phyloP scores from a whole-genome alignment of 1,140 invertebrate genomes.

The Heliconius nattereri region DNA sequence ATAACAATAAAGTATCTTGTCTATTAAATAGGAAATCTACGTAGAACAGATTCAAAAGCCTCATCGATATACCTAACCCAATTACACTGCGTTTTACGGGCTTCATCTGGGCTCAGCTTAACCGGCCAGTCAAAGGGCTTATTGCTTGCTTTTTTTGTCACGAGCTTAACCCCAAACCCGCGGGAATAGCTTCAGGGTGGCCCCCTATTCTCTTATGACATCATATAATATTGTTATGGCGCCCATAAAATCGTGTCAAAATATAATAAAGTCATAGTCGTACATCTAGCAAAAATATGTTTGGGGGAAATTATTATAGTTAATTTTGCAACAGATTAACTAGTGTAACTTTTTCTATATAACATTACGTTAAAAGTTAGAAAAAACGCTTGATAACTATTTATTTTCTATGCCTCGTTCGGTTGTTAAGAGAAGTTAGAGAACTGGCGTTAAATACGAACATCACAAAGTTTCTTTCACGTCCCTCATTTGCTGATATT shows the following conservation, averaged over 20 bases:
- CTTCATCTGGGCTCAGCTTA: neutral
- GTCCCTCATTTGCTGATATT: too few species aligned
- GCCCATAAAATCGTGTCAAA: slow-evolving; percentile 33
- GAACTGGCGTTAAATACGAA: too few species aligned
- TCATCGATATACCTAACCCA: slow-evolving; percentile 10
- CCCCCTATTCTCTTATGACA: slow-evolving; percentile 19
- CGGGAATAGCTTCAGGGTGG: neutral
- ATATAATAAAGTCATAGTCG: slow-evolving; percentile 32
- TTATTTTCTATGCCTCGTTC: neutral
- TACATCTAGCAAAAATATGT: slow-evolving; percentile 27
- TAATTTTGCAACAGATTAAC: neutral
- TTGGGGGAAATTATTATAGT: neutral
- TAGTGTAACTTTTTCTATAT: neutral
- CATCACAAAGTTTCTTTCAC: too few species aligned
- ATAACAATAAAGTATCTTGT: neutral
- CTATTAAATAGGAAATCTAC: slow-evolving; percentile 1
- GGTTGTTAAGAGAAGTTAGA: too few species aligned
- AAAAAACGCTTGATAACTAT: neutral
- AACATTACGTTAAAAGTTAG: neutral
- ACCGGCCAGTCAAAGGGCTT: slow-evolving; percentile 2
- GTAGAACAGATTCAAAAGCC: neutral
- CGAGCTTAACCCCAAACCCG: slow-evolving; percentile 2
- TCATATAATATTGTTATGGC: slow-evolving; percentile 33
- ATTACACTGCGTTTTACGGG: slow-evolving; percentile 7
- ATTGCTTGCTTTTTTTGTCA: slow-evolving; percentile 25